Evolutionary conservation across 2,797 vertebrate species (phyloP).

Genomic region (Pseudochaenichthys georgianus): DNA sequence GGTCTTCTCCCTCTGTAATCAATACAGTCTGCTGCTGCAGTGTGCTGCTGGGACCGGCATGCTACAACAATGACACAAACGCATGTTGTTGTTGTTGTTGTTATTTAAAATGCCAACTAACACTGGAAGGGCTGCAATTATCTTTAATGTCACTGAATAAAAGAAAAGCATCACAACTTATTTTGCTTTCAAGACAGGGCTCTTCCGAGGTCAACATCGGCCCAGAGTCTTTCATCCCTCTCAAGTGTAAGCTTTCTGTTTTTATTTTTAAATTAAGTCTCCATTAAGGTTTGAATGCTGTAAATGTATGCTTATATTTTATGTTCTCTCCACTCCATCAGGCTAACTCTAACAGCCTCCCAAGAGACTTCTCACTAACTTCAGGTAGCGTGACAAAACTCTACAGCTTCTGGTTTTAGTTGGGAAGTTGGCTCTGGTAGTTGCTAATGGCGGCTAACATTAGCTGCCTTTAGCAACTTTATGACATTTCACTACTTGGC

Average conservation of each 20-base stretch:
- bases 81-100: conserved; percentile 17
- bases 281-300: fast-evolving
- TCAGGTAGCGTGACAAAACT: conserved; percentile 57
- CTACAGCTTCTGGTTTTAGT: background rate
- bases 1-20: conserved; percentile 58
- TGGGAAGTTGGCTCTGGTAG: background rate
- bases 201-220: conserved; percentile 37
- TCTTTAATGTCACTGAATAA: conserved; percentile 25
- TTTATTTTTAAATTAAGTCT: conserved; percentile 12
- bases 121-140: conserved; percentile 16
- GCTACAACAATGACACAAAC: conserved; percentile 16
- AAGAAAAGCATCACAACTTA: conserved; percentile 20
- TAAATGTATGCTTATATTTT: background rate
- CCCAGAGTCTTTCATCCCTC: conserved; percentile 34
- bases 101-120: conserved; percentile 32
- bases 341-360: conserved; percentile 19
- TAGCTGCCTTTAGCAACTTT: background rate
- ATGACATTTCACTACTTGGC: conserved; percentile 1
- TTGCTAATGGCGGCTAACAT: background rate
- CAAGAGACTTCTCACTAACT: conserved; percentile 27
- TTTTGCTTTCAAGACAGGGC: conserved; percentile 71
- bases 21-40: conserved; percentile 44
- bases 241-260: conserved; percentile 56
- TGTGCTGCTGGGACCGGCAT: conserved; percentile 30
- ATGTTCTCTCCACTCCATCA: conserved; percentile 31